These are phyloP conservation scores for Cataglyphis hispanica DNA, from an alignment of 1,140 invertebrate genomes.

Conservation along the genomic window DNA sequence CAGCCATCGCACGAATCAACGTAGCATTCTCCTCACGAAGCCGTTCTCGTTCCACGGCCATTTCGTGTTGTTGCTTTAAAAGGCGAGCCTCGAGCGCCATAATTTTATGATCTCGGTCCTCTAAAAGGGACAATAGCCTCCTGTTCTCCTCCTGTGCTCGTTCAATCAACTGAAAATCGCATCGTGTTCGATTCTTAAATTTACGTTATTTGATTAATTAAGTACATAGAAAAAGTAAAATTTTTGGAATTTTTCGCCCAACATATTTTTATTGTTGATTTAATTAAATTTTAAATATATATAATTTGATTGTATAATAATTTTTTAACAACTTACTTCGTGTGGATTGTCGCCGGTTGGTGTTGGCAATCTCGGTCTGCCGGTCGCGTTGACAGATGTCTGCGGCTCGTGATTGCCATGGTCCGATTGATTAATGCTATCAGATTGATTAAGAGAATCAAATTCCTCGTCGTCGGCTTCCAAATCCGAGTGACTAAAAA, in stretches of 20 bases:
- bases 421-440: constrained; percentile 79
- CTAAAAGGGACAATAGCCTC: constrained; percentile 86
- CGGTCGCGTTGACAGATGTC: constrained; percentile 65
- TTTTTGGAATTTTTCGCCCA: background rate
- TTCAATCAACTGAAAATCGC: constrained; percentile 83
- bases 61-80: constrained; percentile 83
- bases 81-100: constrained; percentile 85
- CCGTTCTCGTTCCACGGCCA: constrained; percentile 86
- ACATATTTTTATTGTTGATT: background rate
- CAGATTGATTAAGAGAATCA: constrained; percentile 85
- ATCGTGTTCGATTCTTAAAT: background rate
- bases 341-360: constrained; percentile 84
- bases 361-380: constrained; percentile 80
- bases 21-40: constrained; percentile 87
- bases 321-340: constrained; percentile 75
- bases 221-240: background rate
- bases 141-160: constrained; percentile 88
- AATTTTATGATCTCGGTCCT: constrained; percentile 88
- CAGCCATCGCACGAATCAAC: constrained; percentile 86
- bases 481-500: constrained; percentile 88
- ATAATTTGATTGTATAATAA: background rate
- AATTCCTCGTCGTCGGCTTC: constrained; percentile 89
- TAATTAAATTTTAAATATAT: background rate
- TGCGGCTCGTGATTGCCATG: constrained; percentile 78
- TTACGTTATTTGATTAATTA: background rate